Conservation (phyloP, 2,797 vertebrate species). For the Nyctalus aviator region DNA sequence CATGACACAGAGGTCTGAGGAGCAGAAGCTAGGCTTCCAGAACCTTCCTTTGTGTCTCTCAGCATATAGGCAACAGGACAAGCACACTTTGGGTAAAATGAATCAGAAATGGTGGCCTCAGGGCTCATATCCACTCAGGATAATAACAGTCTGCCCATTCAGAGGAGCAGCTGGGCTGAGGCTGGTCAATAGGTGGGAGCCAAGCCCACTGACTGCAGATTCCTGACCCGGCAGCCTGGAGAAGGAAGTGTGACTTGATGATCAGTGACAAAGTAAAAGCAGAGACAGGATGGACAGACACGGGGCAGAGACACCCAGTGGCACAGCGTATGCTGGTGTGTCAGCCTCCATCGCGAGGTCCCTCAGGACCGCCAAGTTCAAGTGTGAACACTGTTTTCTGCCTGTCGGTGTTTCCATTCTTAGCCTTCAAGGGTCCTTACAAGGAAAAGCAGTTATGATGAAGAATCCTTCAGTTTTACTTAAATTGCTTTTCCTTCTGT, state of each 20-base stretch:
- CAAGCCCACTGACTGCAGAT: not conserved
- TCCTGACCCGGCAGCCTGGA: not conserved
- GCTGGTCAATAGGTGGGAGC: not conserved
- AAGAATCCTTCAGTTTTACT: not conserved
- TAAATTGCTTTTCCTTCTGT: not conserved
- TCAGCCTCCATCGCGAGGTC: not conserved
- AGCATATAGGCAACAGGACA: not conserved
- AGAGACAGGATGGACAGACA: not conserved
- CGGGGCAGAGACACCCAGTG: not conserved
- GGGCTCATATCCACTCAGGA: not conserved
- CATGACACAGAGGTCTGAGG: not conserved
- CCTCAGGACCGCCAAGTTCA: not conserved
- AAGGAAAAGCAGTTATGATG: not conserved
- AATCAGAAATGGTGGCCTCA: not conserved
- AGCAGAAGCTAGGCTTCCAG: not conserved
- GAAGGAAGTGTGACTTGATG: not conserved
- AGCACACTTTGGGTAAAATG: not conserved
- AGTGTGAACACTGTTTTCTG: too few species aligned
- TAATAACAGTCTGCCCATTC: not conserved
- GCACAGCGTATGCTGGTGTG: rapidly evolving
- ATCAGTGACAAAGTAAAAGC: not conserved
- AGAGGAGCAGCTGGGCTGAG: not conserved
- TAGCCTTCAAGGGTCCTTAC: not conserved
- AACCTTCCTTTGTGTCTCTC: not conserved
- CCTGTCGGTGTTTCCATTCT: too few species aligned